phyloP scores from a whole-genome alignment of 2,888 invertebrate species.

The Stictocephala bisonia region DNA sequence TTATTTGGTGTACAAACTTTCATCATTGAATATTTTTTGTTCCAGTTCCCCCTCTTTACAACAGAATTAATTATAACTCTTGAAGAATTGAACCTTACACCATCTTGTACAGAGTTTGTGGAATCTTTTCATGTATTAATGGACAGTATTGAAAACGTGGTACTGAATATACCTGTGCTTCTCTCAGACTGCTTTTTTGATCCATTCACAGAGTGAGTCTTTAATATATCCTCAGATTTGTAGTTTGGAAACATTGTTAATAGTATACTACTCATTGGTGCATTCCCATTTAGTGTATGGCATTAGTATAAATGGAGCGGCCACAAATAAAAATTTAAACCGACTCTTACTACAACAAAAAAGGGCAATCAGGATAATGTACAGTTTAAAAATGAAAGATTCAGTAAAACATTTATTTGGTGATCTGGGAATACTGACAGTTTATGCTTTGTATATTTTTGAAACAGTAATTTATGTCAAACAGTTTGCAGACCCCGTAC shows the following conservation, averaged over 20 bases:
- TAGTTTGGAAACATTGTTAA: neutral
- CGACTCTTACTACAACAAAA: no score
- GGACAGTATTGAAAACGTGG: conserved; percentile 75
- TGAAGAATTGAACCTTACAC: conserved; percentile 68
- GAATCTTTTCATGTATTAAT: conserved; percentile 71
- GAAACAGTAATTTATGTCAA: no score
- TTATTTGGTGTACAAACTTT: neutral
- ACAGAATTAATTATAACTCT: conserved; percentile 68
- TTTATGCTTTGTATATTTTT: no score
- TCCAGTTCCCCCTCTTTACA: conserved; percentile 73
- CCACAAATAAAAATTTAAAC: no score
- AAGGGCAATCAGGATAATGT: no score
- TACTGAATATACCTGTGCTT: conserved; percentile 67
- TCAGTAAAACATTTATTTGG: no score
- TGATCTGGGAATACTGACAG: no score
- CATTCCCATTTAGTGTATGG: no score
- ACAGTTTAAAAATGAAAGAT: no score
- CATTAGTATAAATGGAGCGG: no score
- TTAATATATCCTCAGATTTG: conserved; percentile 3
- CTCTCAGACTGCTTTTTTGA: conserved; percentile 77
- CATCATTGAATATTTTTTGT: conserved; percentile 59
- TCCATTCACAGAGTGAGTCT: conserved; percentile 78
- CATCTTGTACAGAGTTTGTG: conserved; percentile 71
- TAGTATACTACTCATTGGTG: no score
- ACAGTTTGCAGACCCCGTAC: no score